Base-by-base conservation (phyloP, 23 tunicate species). In the Trididemnum nubilum region DNA sequence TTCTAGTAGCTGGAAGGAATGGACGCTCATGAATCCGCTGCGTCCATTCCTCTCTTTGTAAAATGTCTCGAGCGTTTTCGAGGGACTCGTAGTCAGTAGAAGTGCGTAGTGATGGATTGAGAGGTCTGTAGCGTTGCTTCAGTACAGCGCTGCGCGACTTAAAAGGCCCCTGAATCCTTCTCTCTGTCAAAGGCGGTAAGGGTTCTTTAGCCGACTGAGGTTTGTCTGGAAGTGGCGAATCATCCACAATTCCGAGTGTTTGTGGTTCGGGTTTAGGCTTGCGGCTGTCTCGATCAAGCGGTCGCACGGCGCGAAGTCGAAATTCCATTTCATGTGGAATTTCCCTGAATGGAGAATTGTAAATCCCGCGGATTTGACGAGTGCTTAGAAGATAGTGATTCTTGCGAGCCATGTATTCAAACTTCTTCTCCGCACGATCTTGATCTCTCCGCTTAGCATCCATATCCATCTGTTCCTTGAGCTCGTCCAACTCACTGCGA, bases 381-480 rank as follows among this genome's bases (percentile, higher is more conserved):
- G 99, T 96, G 71, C 96, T 90, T 31, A 87, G 65, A 22, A 96
- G 88, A 72, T 96, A 90, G 44, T 96, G 99, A 23, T 86, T 79
- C 34, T 78, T 84, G 33, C 96, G 51, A 5, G 99, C 99, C 64
- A 82, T 35, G 31, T 59, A 64, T 51, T 64, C 52, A 7, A 86
- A 73, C 27, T 83, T 73, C 64, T 82, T 87, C 49, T 92, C 88
- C 36, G 44, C 22, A n/a, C 64, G 66, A 19, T 60, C 75, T 26
- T 79, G 91, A 67, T 83, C 58, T 59, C 65, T 65, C 36, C 72
- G 64, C 61, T 50, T 72, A 12, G 34, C 64, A 9, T 82, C 83
- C 26, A 37, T 34, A 21, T 76, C 85, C 21, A 67, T 49, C 58
- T 86, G 88, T 51, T 86, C 89, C 27, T 80, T 67, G 26, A 54